Evolutionary conservation across 2,113 vertebrate species (phyloP).

Genomic region (Ancistrus triradiatus): DNA sequence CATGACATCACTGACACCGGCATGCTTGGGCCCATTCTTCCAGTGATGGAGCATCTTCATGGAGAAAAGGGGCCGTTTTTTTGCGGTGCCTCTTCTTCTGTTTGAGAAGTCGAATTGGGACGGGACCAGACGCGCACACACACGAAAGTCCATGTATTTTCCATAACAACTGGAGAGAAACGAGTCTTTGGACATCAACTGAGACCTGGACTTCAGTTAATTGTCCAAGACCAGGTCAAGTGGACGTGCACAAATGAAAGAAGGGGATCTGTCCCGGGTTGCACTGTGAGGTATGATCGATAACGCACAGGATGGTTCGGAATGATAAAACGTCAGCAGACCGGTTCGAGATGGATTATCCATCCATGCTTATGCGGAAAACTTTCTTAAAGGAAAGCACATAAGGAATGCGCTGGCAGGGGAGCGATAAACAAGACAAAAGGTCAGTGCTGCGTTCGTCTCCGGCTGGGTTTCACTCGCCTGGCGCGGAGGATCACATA

Average conservation of each 20-base stretch:
- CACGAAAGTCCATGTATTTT: constrained; percentile 10
- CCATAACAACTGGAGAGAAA: neutral
- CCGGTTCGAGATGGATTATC: constrained; percentile 15
- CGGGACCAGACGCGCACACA: neutral
- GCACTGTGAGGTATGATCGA: too few relatives aligned
- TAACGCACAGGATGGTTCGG: constrained; percentile 6
- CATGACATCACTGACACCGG: constrained; percentile 23
- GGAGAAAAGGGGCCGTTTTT: too few relatives aligned
- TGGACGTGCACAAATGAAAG: neutral
- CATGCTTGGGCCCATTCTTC: neutral
- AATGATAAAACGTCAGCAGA: constrained; percentile 12
- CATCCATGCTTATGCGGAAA: constrained; percentile 13
- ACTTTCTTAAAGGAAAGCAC: neutral
- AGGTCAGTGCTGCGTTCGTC: constrained; percentile 51
- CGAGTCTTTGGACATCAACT: neutral
- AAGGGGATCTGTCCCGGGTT: too few relatives aligned
- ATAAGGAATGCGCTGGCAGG: neutral
- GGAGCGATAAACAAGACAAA: neutral
- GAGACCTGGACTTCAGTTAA: constrained; percentile 35
- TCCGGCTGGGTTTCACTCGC: constrained; percentile 66
- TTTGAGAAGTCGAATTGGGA: too few relatives aligned
- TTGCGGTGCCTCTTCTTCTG: too few relatives aligned
- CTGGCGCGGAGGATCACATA: constrained; percentile 80
- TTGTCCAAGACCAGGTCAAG: constrained; percentile 23
- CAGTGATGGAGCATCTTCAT: too few relatives aligned